Evolutionary conservation across 2,888 invertebrate genomes (phyloP), one percentile per base, ranked within the genome.

Genomic region (Flexamia atlantica): DNA sequence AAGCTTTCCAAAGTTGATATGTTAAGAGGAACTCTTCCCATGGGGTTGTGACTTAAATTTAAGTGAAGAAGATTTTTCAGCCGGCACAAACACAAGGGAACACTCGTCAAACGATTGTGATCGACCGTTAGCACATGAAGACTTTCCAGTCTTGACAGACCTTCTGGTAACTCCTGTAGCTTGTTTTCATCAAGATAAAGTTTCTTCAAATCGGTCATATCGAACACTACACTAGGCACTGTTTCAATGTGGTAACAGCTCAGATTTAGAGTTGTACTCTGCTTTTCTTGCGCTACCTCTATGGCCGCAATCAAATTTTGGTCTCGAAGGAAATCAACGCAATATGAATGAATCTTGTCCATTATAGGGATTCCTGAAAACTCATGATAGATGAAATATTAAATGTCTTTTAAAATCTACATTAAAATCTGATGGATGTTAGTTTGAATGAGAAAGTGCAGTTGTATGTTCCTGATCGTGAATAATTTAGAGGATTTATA

Each of bases 161-260:
- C 2, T 2, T 76, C 76, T 28, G 76, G 50, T 20, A 76, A 50
- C 30, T 42, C 50, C 10, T 50, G 1, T 4, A 76, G 76, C 17
- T 50, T 42, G 50, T 76, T 76, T 50, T 76, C 76, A 50, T 76
- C 76, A 10, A 76, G 50, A 28, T 76, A 76, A 5, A 76, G 76
- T 76, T 76, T 76, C 28, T 76, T 76, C 76, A 76, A 50, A 17
- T 46, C 28, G 10, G 28, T 76, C 76, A 76, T 28, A 14, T 76
- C 46, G 50, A 76, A 76, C 46, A 76, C 76, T 50, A 17, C 28
- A 50, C 28, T 28, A n/a, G 76, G 76, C 36, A 76, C 40, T 12
- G 36, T 42, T 5, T 76, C 76, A 25, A 76, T 40, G 50, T 42
- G 50, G 25, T 46, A 76, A 50, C 76, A 76, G 76, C 76, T 76